These are phyloP conservation scores for Sebastes cheni DNA, from an alignment of 2,797 vertebrate genomes.

Conservation along the genomic window DNA sequence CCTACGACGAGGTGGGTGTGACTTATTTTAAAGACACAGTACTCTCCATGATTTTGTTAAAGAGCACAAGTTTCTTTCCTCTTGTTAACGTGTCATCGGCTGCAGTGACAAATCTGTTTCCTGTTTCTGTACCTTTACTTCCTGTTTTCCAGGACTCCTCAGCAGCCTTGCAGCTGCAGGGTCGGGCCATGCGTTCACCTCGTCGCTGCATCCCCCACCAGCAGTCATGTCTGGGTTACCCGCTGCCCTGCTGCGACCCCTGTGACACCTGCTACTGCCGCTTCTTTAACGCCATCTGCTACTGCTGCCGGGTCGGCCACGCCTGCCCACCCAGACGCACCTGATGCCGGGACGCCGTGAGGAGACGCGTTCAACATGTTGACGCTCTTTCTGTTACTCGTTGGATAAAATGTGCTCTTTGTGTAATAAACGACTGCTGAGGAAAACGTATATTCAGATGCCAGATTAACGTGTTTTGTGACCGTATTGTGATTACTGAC, in stretches of 20 bases:
- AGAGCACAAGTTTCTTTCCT: not conserved
- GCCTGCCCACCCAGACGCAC: conserved; percentile 67
- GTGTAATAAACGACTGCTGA: conserved; percentile 26
- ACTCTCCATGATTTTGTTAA: not conserved
- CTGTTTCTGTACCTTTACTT: not conserved
- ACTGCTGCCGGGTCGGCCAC: conserved; percentile 81
- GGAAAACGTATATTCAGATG: not conserved
- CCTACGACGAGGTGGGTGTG: conserved; percentile 76
- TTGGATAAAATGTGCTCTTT: conserved; percentile 5
- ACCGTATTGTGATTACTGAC: not conserved
- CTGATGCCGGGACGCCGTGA: conserved; percentile 26
- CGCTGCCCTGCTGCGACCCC: conserved; percentile 83
- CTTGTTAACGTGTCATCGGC: not conserved
- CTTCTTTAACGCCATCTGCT: conserved; percentile 86
- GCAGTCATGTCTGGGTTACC: conserved; percentile 84
- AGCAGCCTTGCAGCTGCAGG: conserved; percentile 70
- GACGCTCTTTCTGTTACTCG: not conserved
- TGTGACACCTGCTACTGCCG: conserved; percentile 87
- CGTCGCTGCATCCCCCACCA: conserved; percentile 83
- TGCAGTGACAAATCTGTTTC: not conserved
- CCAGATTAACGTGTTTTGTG: not conserved
- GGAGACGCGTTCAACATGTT: not conserved
- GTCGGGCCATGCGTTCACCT: conserved; percentile 76
- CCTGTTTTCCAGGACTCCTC: conserved; percentile 62
- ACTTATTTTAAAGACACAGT: not conserved